Percentiles rank a stretch among this genome's conserved stretches.
phyloP scores from a whole-genome alignment of 2,113 vertebrate species.

The Dascyllus trimaculatus region DNA sequence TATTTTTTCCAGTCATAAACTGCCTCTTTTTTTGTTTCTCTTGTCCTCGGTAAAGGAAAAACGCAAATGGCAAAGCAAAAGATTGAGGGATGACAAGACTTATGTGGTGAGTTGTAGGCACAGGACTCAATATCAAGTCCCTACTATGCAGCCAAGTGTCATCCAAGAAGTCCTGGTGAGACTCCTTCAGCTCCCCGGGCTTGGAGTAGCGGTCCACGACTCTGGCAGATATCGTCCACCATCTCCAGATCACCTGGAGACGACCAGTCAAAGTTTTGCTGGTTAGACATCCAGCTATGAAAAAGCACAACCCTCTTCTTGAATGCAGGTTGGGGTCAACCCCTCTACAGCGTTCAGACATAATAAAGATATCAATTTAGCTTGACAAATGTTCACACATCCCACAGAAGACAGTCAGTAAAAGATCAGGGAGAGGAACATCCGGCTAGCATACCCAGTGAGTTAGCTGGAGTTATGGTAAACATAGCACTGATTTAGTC shows the following conservation, averaged over 20 bases:
- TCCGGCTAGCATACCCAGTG: too few relatives aligned
- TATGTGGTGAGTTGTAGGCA: neutral
- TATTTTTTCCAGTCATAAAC: too few relatives aligned
- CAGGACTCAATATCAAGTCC: neutral
- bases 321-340: too few relatives aligned
- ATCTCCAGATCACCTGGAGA: slow-evolving; percentile 87
- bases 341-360: too few relatives aligned
- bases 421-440: too few relatives aligned
- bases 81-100: neutral
- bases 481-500: neutral
- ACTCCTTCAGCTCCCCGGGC: slow-evolving; percentile 85
- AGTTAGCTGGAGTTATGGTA: too few relatives aligned
- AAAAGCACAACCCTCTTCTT: neutral
- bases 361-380: too few relatives aligned
- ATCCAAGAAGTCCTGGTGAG: slow-evolving; percentile 84
- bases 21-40: neutral
- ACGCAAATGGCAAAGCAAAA: neutral
- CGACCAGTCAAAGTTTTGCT: neutral
- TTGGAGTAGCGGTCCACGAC: slow-evolving; percentile 75
- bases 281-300: neutral
- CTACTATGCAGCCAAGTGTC: slow-evolving; percentile 86
- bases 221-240: slow-evolving; percentile 89
- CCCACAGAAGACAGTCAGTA: too few relatives aligned
- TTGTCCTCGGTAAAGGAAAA: neutral
- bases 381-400: too few relatives aligned